Evolutionary conservation across 1,140 invertebrate genomes (phyloP).

Genomic region (Micrasema longulum): DNA sequence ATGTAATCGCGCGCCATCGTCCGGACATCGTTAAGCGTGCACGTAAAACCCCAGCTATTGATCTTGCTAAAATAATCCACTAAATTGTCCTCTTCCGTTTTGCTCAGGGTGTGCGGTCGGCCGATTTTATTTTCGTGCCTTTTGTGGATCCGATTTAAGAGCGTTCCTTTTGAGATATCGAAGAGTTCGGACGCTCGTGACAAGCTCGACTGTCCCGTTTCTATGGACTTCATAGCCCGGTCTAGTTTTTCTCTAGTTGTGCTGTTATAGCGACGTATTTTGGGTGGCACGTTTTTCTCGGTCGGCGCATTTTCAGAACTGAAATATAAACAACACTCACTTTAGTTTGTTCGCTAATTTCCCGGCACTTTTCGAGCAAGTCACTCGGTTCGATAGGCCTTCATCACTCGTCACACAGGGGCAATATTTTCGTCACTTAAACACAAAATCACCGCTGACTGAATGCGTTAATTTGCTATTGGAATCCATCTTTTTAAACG

Average conservation of each 20-base stretch:
- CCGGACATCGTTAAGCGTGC: not conserved
- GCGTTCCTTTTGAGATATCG: constrained; percentile 21
- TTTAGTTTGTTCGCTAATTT: not conserved
- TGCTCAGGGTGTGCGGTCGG: not conserved
- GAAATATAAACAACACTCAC: constrained; percentile 24
- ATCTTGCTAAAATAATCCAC: not conserved
- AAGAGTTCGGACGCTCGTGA: not conserved
- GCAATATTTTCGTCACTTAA: no score
- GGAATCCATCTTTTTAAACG: no score
- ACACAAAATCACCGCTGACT: no score
- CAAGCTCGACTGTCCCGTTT: not conserved
- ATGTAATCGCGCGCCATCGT: not conserved
- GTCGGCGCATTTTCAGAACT: constrained; percentile 10
- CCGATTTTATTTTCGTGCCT: constrained; percentile 26
- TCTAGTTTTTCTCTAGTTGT: not conserved
- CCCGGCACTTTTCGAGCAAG: no score
- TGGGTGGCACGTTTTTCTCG: not conserved
- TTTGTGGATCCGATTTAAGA: constrained; percentile 10
- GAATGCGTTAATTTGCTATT: no score
- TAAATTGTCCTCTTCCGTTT: not conserved
- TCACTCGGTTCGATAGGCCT: no score
- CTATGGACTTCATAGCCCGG: constrained; percentile 3
- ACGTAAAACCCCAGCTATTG: not conserved
- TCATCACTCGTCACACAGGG: no score
- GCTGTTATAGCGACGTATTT: constrained; percentile 29